phyloP scores from a whole-genome alignment of 2,888 invertebrate genomes.

The Callinectes sapidus region DNA sequence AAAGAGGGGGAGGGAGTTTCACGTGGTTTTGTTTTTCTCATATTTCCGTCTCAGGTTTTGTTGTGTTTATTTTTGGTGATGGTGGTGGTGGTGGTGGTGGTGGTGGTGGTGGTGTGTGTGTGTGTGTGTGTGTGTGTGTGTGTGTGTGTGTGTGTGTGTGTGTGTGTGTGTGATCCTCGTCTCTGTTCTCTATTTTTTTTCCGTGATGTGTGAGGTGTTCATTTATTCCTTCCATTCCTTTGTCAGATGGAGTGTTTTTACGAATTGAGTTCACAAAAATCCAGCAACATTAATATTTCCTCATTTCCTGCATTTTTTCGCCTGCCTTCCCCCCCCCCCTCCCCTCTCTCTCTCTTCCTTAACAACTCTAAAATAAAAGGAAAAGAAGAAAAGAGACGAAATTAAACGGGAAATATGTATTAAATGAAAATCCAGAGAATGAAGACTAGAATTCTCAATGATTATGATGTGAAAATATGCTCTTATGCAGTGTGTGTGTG shows the following conservation, averaged over 20 bases:
- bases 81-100: too few species aligned
- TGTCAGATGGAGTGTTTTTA: neutral
- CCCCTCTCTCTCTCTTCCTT: constrained; percentile 5
- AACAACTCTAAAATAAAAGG: neutral
- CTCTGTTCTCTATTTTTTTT: neutral
- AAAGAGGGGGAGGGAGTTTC: neutral
- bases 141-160: constrained; percentile 12
- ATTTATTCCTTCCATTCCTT: neutral
- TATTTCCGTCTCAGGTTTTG: neutral
- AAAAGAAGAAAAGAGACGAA: neutral
- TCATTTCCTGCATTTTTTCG: neutral
- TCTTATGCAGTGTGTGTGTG: neutral
- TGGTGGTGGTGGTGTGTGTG: neutral
- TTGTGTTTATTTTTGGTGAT: neutral
- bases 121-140: constrained; percentile 25
- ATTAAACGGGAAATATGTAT: neutral
- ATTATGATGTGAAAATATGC: neutral
- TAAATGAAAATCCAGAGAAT: neutral
- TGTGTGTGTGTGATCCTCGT: neutral
- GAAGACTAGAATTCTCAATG: neutral
- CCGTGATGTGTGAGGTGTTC: neutral
- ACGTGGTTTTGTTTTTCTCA: constrained; percentile 4
- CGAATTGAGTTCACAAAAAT: neutral
- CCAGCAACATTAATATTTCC: neutral
- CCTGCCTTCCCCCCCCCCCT: neutral